Conservation (phyloP, 1,140 invertebrate genomes). For the Gryon sp. region DNA sequence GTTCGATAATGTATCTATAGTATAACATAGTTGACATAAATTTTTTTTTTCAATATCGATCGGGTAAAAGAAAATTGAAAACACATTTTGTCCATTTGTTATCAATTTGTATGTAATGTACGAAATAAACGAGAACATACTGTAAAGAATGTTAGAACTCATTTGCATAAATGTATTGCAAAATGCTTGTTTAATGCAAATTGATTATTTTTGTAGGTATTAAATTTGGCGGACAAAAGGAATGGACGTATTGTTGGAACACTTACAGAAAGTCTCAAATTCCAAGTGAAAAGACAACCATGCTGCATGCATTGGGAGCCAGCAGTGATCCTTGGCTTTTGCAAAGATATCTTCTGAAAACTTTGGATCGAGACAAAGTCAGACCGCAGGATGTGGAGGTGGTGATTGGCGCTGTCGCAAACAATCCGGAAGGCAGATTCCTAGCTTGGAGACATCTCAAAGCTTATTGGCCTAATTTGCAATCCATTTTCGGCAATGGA, state of each 20-base stretch:
- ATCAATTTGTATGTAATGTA: too few relatives aligned
- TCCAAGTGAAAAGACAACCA: conserved; percentile 84
- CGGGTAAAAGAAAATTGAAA: too few relatives aligned
- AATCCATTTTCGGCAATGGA: conserved; percentile 83
- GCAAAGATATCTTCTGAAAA: conserved; percentile 84
- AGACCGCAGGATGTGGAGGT: conserved; percentile 85
- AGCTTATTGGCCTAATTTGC: conserved; percentile 85
- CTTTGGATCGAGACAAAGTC: conserved; percentile 84
- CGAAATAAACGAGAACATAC: too few relatives aligned
- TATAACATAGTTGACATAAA: too few relatives aligned
- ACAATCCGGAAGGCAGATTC: conserved; percentile 85
- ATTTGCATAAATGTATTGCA: too few relatives aligned
- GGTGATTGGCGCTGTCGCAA: conserved; percentile 84
- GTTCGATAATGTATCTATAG: too few relatives aligned
- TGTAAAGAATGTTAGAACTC: too few relatives aligned
- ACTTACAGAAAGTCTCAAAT: conserved; percentile 84
- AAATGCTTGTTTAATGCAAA: too few relatives aligned
- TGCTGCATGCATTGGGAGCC: conserved; percentile 85
- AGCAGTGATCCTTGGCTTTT: conserved; percentile 87
- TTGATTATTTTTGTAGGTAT: conserved; percentile 70
- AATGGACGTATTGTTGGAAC: conserved; percentile 89
- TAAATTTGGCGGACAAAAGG: conserved; percentile 83
- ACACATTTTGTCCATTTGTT: too few relatives aligned
- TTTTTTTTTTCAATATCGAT: too few relatives aligned
- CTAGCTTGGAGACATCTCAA: conserved; percentile 89